Evolutionary conservation across 1,140 invertebrate species (phyloP).

Genomic region (Belonocnema kinseyi): DNA sequence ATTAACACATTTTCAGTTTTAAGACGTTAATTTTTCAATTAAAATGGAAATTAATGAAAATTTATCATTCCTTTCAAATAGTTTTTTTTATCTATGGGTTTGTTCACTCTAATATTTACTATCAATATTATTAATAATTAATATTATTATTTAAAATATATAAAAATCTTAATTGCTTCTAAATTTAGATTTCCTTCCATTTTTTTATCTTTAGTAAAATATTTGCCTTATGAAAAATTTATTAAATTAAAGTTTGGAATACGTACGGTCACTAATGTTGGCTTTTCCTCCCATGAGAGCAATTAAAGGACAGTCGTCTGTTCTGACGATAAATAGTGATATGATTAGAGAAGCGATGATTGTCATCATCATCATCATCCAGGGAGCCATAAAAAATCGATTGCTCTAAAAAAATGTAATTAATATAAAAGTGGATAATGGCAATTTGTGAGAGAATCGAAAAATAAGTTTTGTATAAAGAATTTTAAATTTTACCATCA

Average conservation of each 20-base stretch:
- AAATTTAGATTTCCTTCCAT: too few relatives aligned
- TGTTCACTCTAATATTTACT: too few relatives aligned
- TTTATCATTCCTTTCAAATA: too few relatives aligned
- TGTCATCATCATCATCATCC: conserved; percentile 74
- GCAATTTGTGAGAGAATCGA: neutral
- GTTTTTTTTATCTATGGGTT: too few relatives aligned
- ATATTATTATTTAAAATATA: too few relatives aligned
- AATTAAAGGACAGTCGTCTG: conserved; percentile 66
- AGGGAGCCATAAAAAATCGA: conserved; percentile 73
- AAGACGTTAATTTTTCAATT: too few relatives aligned
- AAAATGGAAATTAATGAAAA: too few relatives aligned
- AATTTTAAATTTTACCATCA: conserved; percentile 66
- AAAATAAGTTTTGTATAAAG: conserved; percentile 21
- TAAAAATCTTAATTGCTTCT: too few relatives aligned
- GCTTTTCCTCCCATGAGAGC: conserved; percentile 64
- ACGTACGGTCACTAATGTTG: conserved; percentile 68
- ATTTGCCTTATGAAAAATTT: neutral
- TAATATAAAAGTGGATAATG: neutral
- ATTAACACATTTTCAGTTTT: too few relatives aligned
- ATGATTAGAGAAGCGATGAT: conserved; percentile 67
- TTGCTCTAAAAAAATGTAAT: conserved; percentile 65
- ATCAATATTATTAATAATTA: too few relatives aligned
- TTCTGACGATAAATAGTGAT: conserved; percentile 65
- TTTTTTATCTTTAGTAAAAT: too few relatives aligned
- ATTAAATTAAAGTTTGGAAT: neutral